Percentiles rank a stretch among this genome's conserved stretches.
Conservation (phyloP, 2,888 invertebrate genomes). For the Xiphydria camelus region DNA sequence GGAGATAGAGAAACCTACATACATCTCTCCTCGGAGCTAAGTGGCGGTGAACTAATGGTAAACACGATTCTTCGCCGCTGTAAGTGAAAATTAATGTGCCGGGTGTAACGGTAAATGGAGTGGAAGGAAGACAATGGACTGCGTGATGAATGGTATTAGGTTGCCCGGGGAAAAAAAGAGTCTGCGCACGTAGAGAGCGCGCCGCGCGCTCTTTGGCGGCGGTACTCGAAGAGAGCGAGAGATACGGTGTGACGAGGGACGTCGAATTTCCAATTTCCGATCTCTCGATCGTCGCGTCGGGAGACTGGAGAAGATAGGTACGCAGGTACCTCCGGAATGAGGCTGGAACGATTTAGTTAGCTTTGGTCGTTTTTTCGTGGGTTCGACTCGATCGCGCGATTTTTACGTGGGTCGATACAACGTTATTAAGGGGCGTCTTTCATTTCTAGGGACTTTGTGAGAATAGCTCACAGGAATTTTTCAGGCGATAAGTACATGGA, state of each 20-base stretch:
- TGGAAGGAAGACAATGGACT: slow-evolving; percentile 43
- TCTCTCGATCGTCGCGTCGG: slow-evolving; percentile 8
- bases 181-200: too few species aligned
- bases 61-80: slow-evolving; percentile 41
- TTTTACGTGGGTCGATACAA: too few species aligned
- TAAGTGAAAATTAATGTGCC: slow-evolving; percentile 48
- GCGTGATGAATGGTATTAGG: background rate
- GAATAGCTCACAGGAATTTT: too few species aligned
- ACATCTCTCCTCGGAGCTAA: slow-evolving; percentile 28
- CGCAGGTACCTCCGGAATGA: too few species aligned
- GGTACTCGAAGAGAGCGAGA: slow-evolving; percentile 5
- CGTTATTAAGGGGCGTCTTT: too few species aligned
- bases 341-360: too few species aligned
- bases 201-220: too few species aligned
- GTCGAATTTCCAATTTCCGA: slow-evolving; percentile 10
- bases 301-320: background rate
- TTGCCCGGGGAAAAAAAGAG: too few species aligned
- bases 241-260: slow-evolving; percentile 20
- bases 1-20: slow-evolving; percentile 4
- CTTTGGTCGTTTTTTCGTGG: too few species aligned
- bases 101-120: slow-evolving; percentile 50
- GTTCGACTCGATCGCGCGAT: too few species aligned
- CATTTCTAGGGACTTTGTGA: too few species aligned
- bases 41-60: slow-evolving; percentile 50
- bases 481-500: too few species aligned